Evolutionary conservation across 2,797 vertebrate genomes (phyloP).

Genomic region (Cichlasoma orientale): DNA sequence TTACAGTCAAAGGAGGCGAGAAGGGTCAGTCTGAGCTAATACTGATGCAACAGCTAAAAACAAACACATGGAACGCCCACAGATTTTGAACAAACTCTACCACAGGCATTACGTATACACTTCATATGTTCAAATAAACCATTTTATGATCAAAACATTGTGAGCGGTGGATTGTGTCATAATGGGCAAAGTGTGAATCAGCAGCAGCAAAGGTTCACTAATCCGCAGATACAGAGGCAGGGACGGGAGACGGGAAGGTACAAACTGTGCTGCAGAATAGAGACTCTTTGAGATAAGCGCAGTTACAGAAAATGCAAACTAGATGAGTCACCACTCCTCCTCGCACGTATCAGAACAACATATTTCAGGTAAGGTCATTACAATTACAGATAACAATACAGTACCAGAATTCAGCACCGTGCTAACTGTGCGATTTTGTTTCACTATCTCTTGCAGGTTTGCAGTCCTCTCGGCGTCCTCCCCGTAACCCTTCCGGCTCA

Average conservation of each 20-base stretch:
- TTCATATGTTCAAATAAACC: not conserved
- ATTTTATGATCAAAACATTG: slow-evolving; percentile 38
- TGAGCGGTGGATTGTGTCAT: slow-evolving; percentile 26
- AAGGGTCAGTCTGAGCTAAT: not conserved
- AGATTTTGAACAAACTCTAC: not conserved
- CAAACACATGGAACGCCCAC: slow-evolving; percentile 1
- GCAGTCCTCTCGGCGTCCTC: slow-evolving; percentile 36
- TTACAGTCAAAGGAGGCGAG: slow-evolving; percentile 17
- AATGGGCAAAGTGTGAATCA: slow-evolving; percentile 50
- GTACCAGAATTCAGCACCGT: slow-evolving; percentile 32
- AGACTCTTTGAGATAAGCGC: slow-evolving; percentile 76
- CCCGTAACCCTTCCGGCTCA: slow-evolving; percentile 31
- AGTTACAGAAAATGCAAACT: slow-evolving; percentile 72
- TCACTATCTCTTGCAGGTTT: slow-evolving; percentile 50
- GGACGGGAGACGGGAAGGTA: slow-evolving; percentile 57
- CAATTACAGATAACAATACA: slow-evolving; percentile 74
- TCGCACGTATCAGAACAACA: slow-evolving; percentile 66
- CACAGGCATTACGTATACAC: not conserved
- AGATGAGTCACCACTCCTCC: slow-evolving; percentile 78
- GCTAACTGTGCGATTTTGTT: slow-evolving; percentile 51
- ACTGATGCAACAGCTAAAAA: slow-evolving; percentile 16
- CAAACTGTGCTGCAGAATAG: slow-evolving; percentile 63
- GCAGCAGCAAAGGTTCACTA: slow-evolving; percentile 56
- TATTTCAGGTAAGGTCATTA: slow-evolving; percentile 75
- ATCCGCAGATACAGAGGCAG: slow-evolving; percentile 47